Evolutionary conservation across 2,888 invertebrate species (phyloP).

Genomic region (Liodrosophila aerea): DNA sequence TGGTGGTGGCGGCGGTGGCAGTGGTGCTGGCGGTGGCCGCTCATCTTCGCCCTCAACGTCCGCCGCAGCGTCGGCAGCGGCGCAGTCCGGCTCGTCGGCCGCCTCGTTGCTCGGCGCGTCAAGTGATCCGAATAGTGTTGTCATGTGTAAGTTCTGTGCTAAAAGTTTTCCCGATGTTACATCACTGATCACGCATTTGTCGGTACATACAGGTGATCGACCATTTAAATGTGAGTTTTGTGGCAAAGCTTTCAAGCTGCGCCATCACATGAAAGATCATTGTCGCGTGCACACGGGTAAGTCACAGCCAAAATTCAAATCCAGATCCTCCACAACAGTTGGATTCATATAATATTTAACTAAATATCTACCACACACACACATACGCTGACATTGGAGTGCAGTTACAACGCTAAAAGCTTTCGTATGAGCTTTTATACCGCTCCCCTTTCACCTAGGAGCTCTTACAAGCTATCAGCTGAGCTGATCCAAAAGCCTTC

Average conservation of each 20-base stretch:
- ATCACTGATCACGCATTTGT: conserved; percentile 92
- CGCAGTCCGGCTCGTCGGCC: conserved; percentile 78
- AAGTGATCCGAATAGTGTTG: conserved; percentile 88
- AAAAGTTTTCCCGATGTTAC: conserved; percentile 96
- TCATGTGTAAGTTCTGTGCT: conserved; percentile 95
- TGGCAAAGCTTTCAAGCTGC: conserved; percentile 95
- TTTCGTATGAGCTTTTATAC: too few relatives aligned
- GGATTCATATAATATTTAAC: conserved; percentile 12
- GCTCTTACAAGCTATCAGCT: too few relatives aligned
- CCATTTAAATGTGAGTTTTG: conserved; percentile 97
- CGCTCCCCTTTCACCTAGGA: too few relatives aligned
- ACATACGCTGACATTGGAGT: too few relatives aligned
- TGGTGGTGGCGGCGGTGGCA: conserved; percentile 48
- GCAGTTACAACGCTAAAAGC: too few relatives aligned
- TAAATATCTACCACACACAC: too few relatives aligned
- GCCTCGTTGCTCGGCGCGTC: conserved; percentile 77
- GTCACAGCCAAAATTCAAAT: conserved; percentile 73
- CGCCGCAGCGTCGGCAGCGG: conserved; percentile 74
- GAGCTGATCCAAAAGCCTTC: too few relatives aligned
- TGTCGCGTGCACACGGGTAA: conserved; percentile 94
- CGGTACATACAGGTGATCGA: conserved; percentile 94
- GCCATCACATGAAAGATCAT: conserved; percentile 97
- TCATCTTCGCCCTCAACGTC: conserved; percentile 76
- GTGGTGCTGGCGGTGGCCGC: conserved; percentile 62
- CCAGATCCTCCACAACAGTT: background rate